Evolutionary conservation across 35 echinoderm and acorn worm species (phyloP), one percentile per base, ranked within the genome.

Genomic region (Apostichopus parvimensis): DNA sequence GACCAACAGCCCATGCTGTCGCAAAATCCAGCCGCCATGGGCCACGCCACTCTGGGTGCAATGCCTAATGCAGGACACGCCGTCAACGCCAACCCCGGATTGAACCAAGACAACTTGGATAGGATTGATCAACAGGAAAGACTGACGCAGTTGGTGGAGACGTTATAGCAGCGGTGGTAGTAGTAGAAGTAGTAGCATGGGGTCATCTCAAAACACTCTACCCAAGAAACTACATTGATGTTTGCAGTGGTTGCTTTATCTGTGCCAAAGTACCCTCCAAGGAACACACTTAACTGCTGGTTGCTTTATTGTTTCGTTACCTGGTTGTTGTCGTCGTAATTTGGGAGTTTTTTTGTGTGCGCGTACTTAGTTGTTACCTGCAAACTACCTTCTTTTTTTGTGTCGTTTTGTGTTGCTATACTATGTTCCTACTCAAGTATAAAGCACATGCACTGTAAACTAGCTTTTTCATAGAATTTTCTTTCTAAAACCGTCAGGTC

Each of bases 121-220:
- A 94, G 94, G 92, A 94, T 99, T 56, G 93, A 96, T 78, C 91
- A 93, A 85, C 97, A 99, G 97, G 97, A 99, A 93, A 95, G 95
- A 93, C 92, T 99, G 66, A 83, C 95, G 9, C 93, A 90, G 91
- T 92, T 94, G 72, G 97, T 99, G 75, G 97, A 99, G 71, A 94
- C 91, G 54, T 93, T 99, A 89, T 99, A 95, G 80, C 88, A 91
- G 79, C 68, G 60, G 64, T 56, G 58, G 58, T 17, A 62, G 83
- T 68, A 90, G 14, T 61, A 89, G 54, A 9, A 70, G 54, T 54
- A 55, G 75, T 57, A 90, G 83, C 18, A 79, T 85, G 80, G 93
- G 89, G 82, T 91, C 89, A 82, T 94, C 80, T 93, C 72, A 90
- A 80, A 83, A 93, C 82, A 91, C 68, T 79, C 77, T 61, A 77